Evolutionary conservation across 2,113 vertebrate species (phyloP), one percentile per base, ranked within the genome.

Genomic region (Anhinga anhinga): DNA sequence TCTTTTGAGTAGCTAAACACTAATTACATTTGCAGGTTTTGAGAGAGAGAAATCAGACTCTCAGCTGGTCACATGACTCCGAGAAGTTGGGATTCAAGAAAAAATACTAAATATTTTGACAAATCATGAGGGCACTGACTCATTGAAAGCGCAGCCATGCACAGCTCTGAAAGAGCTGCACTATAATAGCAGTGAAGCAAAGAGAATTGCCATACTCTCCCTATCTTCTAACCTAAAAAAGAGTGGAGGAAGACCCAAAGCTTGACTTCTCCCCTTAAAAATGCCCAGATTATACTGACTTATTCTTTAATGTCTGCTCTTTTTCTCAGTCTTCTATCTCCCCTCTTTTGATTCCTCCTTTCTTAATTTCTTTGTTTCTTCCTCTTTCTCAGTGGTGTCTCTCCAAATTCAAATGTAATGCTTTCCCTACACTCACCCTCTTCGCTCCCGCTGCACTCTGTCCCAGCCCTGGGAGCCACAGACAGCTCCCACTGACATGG

Each of bases 401-500:
- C 73, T 63, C 47, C 45, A 86, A 44, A 81, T 56, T 62, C 23
- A 53, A 52, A 72, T 0, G 0, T 21, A 58, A 32, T 47, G 34
- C 29, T 82, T 71, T 86, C 15, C 70, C 74, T 82, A 20, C 7
- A 1, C 20, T 12, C 13, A 49, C 11, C 38, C 11, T 62, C 30
- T 29, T 49, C 1, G 0, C 15, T 20, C 23, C 14, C 10, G 0
- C 13, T 69, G 13, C 34, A 21, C 34, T 13, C 23, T 30, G 14
- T 38, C 47, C 22, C 22, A 63, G n/a, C 56, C 59, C 9, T 2
- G 13, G 30, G 19, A 53, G 15, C 10, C 63, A 45, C 5, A 2
- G 20, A 42, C 1, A 1, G 5, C 8, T 87, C 56, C 59, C 8
- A 1, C 12, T 79, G 84, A 19, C 65, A 36, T 10, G 2, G 0